These are phyloP conservation scores for Maccullochella peelii DNA, from an alignment of 2,113 vertebrate genomes.

Conservation along the genomic window DNA sequence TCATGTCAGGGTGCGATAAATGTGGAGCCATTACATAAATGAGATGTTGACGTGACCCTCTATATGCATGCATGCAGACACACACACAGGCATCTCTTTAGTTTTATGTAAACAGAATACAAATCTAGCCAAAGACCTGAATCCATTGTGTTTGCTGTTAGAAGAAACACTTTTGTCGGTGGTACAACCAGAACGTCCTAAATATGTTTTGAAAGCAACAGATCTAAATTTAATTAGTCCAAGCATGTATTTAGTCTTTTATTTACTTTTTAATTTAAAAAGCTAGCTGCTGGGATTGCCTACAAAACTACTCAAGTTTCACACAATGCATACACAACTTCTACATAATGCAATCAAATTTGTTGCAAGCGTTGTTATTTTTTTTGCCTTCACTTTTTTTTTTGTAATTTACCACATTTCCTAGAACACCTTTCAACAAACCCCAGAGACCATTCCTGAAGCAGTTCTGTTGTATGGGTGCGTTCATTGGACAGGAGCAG, in stretches of 20 bases:
- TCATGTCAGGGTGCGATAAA: slow-evolving; percentile 74
- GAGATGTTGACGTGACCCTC: slow-evolving; percentile 74
- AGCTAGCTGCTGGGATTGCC: neutral
- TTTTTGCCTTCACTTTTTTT: neutral
- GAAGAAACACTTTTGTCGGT: neutral
- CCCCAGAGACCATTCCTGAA: neutral
- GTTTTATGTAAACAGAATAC: slow-evolving; percentile 55
- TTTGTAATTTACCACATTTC: neutral
- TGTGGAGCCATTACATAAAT: slow-evolving; percentile 81
- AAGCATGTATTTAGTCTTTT: neutral
- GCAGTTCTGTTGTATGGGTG: neutral
- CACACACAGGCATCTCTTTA: slow-evolving; percentile 23
- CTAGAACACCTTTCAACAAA: neutral
- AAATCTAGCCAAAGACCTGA: slow-evolving; percentile 36
- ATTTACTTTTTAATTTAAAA: neutral
- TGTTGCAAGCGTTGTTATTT: neutral
- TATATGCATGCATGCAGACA: slow-evolving; percentile 44
- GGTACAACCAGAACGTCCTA: neutral
- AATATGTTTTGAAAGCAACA: neutral
- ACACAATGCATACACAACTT: too few species aligned
- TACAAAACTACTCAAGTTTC: too few species aligned
- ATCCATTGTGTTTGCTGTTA: neutral
- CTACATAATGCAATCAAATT: neutral
- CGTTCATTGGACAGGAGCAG: neutral
- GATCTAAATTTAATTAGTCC: neutral